Percentiles rank a stretch among this genome's conserved stretches.
These are phyloP conservation scores for Drosophila suzukii DNA, from an alignment of 1,140 invertebrate species.

Conservation along the genomic window DNA sequence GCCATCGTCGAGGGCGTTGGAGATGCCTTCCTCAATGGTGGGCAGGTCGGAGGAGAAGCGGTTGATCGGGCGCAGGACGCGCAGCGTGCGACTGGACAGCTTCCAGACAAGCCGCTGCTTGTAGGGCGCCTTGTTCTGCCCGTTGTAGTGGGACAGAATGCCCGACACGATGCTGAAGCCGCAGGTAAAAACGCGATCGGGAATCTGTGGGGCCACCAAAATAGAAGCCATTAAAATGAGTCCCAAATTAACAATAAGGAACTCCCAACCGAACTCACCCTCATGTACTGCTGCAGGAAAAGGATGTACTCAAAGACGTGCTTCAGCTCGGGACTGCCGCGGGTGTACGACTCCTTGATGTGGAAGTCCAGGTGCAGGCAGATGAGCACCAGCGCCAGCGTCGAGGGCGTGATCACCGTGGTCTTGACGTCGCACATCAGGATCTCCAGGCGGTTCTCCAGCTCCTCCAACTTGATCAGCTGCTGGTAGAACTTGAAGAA, in stretches of 20 bases:
- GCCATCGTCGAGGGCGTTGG: slow-evolving; percentile 79
- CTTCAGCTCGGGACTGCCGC: slow-evolving; percentile 80
- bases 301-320: slow-evolving; percentile 83
- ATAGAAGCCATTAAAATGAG: neutral
- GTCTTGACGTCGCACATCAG: slow-evolving; percentile 89
- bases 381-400: slow-evolving; percentile 89
- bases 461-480: slow-evolving; percentile 85
- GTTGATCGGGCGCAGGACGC: slow-evolving; percentile 90
- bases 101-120: slow-evolving; percentile 91
- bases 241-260: neutral
- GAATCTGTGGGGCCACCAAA: slow-evolving; percentile 86
- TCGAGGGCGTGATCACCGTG: slow-evolving; percentile 88
- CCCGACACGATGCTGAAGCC: slow-evolving; percentile 87
- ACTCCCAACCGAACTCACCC: slow-evolving; percentile 39
- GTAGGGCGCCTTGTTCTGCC: slow-evolving; percentile 88
- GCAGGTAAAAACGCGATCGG: slow-evolving; percentile 87
- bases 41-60: slow-evolving; percentile 89
- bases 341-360: slow-evolving; percentile 82
- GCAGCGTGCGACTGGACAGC: slow-evolving; percentile 88
- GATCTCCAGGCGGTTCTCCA: slow-evolving; percentile 89
- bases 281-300: slow-evolving; percentile 82
- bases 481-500: slow-evolving; percentile 85
- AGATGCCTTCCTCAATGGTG: slow-evolving; percentile 88
- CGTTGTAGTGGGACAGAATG: slow-evolving; percentile 89
- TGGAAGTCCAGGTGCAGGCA: slow-evolving; percentile 88